Evolutionary conservation across 2,888 invertebrate species (phyloP), one percentile per base, ranked within the genome.

Genomic region (Hyles lineata): DNA sequence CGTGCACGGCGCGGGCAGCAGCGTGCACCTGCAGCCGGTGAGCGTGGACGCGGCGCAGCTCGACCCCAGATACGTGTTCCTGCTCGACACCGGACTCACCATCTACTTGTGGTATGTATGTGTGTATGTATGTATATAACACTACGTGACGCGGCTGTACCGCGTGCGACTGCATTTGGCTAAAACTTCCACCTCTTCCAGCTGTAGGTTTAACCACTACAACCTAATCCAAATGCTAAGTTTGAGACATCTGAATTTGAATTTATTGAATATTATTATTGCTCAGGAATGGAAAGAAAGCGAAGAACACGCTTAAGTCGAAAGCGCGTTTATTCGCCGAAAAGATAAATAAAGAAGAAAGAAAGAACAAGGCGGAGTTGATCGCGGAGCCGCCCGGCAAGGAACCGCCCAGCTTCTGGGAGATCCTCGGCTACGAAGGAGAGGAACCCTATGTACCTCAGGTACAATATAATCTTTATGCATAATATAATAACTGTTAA

Each of bases 311-410:
- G 0, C 92, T 98, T 0, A 98, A 98, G 87, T 98, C 98, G 0
- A 98, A 98, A 87, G 96, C 97, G 0, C 95, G 99, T 72, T 94
- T 99, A 19, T 96, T 99, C 95, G 98, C 99, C 3, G 99, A 99
- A 90, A 99, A 99, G 91, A 98, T 99, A 74, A 99, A 99, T 90
- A 99, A 99, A 92, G 98, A 99, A 86, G 99, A 99, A 90, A 95
- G 99, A 25, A 99, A 99, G 90, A 98, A 98, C 87, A 97, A 97
- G 87, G 97, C 99, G 0, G 99, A 99, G 85, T 97, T 99, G 73
- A 93, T 98, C 61, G 96, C 98, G 0, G 97, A 98, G 87, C 95
- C 95, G 58, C 97, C 98, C 89, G 97, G 97, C 0, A 96, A 96
- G 74, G 99, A 99, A 86, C 96, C 97, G 8, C 93, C 93, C 8